Conservation (phyloP, 2,797 vertebrate genomes). For the Sciaenops ocellatus region DNA sequence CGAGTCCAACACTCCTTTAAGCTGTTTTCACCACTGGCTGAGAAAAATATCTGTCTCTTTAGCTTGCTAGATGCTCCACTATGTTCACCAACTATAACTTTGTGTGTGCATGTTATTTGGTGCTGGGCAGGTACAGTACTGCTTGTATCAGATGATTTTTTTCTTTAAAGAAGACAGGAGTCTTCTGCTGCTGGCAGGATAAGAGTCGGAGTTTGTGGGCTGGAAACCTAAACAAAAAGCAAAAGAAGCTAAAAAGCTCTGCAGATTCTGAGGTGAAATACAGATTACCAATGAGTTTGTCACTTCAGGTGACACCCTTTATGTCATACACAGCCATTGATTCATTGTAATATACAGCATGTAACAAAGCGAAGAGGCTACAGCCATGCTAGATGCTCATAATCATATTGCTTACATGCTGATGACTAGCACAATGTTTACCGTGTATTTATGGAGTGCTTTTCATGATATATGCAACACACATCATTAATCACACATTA, state of each 20-base stretch:
- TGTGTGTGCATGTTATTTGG: conserved; percentile 2
- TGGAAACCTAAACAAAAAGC: conserved; percentile 11
- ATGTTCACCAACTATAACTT: conserved; percentile 10
- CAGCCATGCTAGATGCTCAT: background rate
- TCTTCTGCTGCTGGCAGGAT: conserved; percentile 3
- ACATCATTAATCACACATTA: no score
- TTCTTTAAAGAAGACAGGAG: background rate
- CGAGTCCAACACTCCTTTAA: conserved; percentile 14
- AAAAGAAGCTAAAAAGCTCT: background rate
- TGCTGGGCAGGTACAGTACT: background rate
- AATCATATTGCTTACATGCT: background rate
- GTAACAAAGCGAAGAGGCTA: background rate
- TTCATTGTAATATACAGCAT: background rate
- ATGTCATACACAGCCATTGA: background rate
- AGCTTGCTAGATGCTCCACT: conserved; percentile 2
- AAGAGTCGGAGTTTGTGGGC: background rate
- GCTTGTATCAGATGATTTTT: no score
- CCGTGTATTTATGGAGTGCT: no score
- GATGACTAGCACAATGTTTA: background rate
- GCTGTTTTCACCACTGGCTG: conserved; percentile 12
- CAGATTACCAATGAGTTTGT: background rate
- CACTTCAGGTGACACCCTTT: background rate
- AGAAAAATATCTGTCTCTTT: conserved; percentile 17
- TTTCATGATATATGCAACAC: no score
- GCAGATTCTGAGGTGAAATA: background rate